These are phyloP conservation scores for Platorchestia sp. DNA, from an alignment of 1,140 invertebrate species.

Conservation along the genomic window DNA sequence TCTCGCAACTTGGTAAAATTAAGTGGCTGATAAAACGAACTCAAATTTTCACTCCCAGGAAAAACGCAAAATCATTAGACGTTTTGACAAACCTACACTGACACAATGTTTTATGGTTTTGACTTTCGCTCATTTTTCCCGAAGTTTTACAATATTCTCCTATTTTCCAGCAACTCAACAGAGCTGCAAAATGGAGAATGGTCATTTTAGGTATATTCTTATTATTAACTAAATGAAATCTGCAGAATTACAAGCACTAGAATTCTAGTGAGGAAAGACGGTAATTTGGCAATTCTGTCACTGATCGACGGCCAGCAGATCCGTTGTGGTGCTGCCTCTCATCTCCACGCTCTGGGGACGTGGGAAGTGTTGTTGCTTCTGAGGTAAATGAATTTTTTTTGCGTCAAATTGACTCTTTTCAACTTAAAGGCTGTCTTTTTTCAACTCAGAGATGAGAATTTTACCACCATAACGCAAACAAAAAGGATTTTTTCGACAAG, in stretches of 20 bases:
- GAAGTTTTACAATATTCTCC: too few relatives aligned
- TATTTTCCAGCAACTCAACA: too few relatives aligned
- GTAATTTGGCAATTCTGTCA: background rate
- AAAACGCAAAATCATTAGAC: too few relatives aligned
- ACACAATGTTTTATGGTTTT: too few relatives aligned
- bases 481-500: background rate
- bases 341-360: background rate
- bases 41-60: too few relatives aligned
- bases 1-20: too few relatives aligned
- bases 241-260: background rate
- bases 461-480: background rate
- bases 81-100: too few relatives aligned
- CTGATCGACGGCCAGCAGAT: background rate
- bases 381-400: too few relatives aligned
- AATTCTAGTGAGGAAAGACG: too few relatives aligned
- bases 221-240: background rate
- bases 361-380: background rate
- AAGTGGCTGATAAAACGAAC: too few relatives aligned
- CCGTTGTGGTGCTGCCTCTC: background rate
- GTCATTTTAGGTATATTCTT: background rate
- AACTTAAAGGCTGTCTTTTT: too few relatives aligned
- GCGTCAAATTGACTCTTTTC: background rate
- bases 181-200: background rate
- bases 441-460: background rate
- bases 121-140: too few relatives aligned